Conservation (phyloP, 2,797 vertebrate species). For the Xiphorhynchus erythropygius region DNA sequence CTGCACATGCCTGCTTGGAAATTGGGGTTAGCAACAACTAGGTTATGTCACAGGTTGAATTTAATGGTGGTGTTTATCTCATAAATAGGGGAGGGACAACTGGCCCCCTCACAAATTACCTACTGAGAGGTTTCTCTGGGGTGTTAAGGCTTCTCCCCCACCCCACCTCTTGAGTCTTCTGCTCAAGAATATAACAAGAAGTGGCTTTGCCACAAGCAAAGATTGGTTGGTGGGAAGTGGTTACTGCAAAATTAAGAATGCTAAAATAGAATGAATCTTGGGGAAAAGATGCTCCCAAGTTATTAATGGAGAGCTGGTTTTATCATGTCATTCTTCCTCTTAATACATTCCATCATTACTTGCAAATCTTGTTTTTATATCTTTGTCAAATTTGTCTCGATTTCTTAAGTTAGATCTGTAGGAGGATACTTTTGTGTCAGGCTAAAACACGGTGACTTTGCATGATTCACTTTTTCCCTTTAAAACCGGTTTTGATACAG, state of each 20-base stretch:
- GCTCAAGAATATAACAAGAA: background rate
- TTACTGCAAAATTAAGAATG: slow-evolving; percentile 17
- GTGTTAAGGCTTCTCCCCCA: background rate
- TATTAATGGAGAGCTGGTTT: slow-evolving; percentile 40
- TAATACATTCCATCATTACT: slow-evolving; percentile 2
- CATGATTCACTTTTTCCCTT: slow-evolving; percentile 40
- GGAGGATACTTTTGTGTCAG: slow-evolving; percentile 42
- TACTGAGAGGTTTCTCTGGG: background rate
- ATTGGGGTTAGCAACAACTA: background rate
- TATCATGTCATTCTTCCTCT: slow-evolving; percentile 15
- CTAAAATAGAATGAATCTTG: slow-evolving; percentile 11
- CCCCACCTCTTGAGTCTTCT: background rate
- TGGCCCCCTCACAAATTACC: background rate
- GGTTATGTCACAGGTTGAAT: background rate
- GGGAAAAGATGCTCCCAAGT: background rate
- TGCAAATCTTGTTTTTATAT: slow-evolving; percentile 21
- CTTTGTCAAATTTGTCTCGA: slow-evolving; percentile 26
- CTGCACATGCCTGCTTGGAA: background rate
- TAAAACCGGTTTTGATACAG: background rate
- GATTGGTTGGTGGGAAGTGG: background rate
- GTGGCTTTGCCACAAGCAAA: background rate
- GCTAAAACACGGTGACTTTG: slow-evolving; percentile 26
- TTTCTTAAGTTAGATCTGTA: slow-evolving; percentile 35
- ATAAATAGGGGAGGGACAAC: background rate
- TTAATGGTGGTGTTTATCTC: background rate